Base-by-base conservation (phyloP, 1,140 invertebrate genomes). In the Whitmania pigra region DNA sequence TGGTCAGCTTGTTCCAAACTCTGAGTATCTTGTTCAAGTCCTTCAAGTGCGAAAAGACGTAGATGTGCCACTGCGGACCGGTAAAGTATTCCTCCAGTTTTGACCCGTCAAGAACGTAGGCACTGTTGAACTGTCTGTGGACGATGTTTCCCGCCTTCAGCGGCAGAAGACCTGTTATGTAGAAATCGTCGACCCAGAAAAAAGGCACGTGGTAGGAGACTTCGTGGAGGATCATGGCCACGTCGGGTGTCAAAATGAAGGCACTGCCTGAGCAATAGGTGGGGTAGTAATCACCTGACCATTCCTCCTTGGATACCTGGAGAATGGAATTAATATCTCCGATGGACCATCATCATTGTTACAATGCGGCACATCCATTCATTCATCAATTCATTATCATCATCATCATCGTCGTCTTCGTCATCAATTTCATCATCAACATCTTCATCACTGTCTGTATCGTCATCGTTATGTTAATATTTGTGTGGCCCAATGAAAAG, bases 161-260 rank as follows among this genome's bases (percentile, higher is more conserved):
- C 29, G 73, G 73, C 31, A 75, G 66, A 18, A 75, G 36, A 3
- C 75, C 75, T 18, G 75, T 75, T 6, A 75, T 74, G 53, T 75
- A 76, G 67, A 75, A 76, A 40, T 76, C 75, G 57, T 76, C 75
- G 43, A 76, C 74, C 75, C 75, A 76, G 67, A 75, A 76, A 72
- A 76, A 76, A 6, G 72, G 72, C 7, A 74, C 71, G n/a, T 74
- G 70, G 36, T 72, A 74, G 17, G 70, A 72, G 43, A 74, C 73
- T 7, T 68, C 36, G 66, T 74, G 60, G 53, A 74, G 40, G 29
- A 20, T 55, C 53, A 72, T 53, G 20, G 73, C 73, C 15, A 72
- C 73, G 53, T 74, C 70, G 20, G 67, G 67, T 2, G 60, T 53
- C 49, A 74, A 25, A n/a, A 67, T 71, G 66, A 72, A 74, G 36